Conservation (phyloP, 1,140 invertebrate species). For the roundworm (Caenorhabditis elegans) region WBcel235 BX284606.5:12019001-12019500, state of each 20-base stretch:
- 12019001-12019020: constrained; percentile 38
- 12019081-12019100: too few relatives aligned
- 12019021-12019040: constrained; percentile 31
- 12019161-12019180: too few relatives aligned
- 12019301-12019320: constrained; percentile 35
- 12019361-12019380: constrained; percentile 60
- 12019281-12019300: constrained; percentile 20
- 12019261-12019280: too few relatives aligned
- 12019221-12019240: too few relatives aligned
- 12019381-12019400: constrained; percentile 56
- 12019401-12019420: constrained; percentile 59
- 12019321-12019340: constrained; percentile 38
- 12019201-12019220: too few relatives aligned
- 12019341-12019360: constrained; percentile 55
- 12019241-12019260: too few relatives aligned
- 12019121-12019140: too few relatives aligned
- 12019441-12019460: constrained; percentile 45
- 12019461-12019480: constrained; percentile 56
- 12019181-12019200: too few relatives aligned
- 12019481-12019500: constrained; percentile 60
- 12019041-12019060: not conserved
- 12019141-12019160: too few relatives aligned
- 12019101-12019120: too few relatives aligned
- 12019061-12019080: too few relatives aligned
- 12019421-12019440: constrained; percentile 40